Base-by-base conservation (phyloP, 2,113 vertebrate species). In the Bolborhynchus lineola region DNA sequence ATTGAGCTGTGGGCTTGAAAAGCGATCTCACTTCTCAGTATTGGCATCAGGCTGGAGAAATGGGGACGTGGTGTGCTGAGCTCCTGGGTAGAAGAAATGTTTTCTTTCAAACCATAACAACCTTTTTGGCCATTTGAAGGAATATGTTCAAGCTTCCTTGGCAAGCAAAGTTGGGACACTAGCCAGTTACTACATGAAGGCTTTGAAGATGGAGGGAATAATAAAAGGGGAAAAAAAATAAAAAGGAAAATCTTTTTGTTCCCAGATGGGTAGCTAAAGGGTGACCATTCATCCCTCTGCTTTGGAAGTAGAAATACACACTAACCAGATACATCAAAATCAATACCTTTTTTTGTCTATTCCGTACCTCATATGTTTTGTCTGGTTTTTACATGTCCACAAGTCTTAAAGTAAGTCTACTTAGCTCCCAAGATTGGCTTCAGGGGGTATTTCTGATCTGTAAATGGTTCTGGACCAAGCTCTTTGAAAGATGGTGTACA, bases 51-150 rank as follows among this genome's bases (percentile, higher is more conserved):
- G 39, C 52, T 86, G 88, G 71, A 97, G 88, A 93, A 90, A 82
- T 76, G 70, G 96, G 96, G 93, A 96, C 95, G 89, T 94, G 91
- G 88, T 95, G 93, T 96, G 96, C 95, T 86, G 77, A 96, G 88
- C 69, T 94, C 90, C 90, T 91, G 95, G 93, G 96, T 83, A 82
- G 95, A 94, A 92, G 80, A 93, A 95, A 92, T 96, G 63, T 93
- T 96, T 96, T 96, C 86, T 92, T 96, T 89, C 83, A 96, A 96
- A 92, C 88, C 82, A 81, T 94, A 93, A 95, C 16, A 83, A 95
- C 90, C 77, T 96, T 94, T 93, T 86, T 96, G 93, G 88, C 88
- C 88, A 95, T 94, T 70, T 79, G 84, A 93, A 90, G 83, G 92
- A 95, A 72, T 91, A 96, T 87, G 95, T 91, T 96, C 70, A 89